Percentiles rank a stretch among this genome's conserved stretches.
Evolutionary conservation across 1,140 invertebrate species (phyloP).

Genomic region (Euglossa dilemma): DNA sequence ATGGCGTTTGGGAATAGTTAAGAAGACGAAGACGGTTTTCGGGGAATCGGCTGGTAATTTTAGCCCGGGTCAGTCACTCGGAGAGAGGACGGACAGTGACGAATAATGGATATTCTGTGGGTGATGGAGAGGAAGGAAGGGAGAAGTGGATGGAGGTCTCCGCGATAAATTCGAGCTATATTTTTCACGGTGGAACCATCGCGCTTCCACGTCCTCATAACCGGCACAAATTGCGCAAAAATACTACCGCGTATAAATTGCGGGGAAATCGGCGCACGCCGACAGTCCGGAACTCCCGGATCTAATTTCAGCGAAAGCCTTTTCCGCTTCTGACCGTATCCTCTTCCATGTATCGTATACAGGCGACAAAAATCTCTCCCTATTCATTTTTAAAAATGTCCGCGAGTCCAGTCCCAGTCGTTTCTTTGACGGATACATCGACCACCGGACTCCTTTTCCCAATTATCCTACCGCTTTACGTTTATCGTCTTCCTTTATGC

Average conservation of each 20-base stretch:
- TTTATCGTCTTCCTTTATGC: neutral
- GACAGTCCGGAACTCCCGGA: conserved; percentile 60
- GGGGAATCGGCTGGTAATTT: conserved; percentile 46
- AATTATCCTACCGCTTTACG: no score
- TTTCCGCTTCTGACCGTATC: conserved; percentile 53
- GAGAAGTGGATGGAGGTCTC: conserved; percentile 43
- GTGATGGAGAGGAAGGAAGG: conserved; percentile 37
- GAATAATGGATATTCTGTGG: conserved; percentile 67
- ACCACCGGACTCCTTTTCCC: neutral
- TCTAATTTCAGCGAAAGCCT: conserved; percentile 71
- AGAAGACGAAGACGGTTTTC: conserved; percentile 34
- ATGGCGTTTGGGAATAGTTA: neutral
- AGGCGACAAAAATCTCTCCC: conserved; percentile 30
- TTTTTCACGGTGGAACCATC: conserved; percentile 67
- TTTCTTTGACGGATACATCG: neutral
- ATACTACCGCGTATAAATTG: conserved; percentile 72
- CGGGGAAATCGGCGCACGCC: conserved; percentile 61
- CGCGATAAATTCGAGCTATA: conserved; percentile 72
- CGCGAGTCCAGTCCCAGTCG: neutral
- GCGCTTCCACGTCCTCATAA: conserved; percentile 70
- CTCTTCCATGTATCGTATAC: conserved; percentile 43
- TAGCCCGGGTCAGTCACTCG: conserved; percentile 39
- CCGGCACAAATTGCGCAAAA: conserved; percentile 74
- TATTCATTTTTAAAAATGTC: conserved; percentile 54
- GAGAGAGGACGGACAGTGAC: conserved; percentile 60